Conservation (phyloP, 2,113 vertebrate genomes). For the Thalassoma bifasciatum region DNA sequence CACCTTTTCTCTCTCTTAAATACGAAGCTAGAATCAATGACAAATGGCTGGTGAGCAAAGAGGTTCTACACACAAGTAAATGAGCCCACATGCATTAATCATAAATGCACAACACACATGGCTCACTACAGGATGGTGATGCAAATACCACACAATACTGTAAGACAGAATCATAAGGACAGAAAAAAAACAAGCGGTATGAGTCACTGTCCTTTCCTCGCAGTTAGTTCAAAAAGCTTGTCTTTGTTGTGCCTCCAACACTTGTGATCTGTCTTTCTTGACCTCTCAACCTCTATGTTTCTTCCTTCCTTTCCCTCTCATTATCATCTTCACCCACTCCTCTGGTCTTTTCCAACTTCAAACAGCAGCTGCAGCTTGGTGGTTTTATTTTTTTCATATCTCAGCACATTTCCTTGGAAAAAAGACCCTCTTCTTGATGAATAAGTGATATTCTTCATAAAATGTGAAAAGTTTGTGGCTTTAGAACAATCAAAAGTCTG, state of each 20-base stretch:
- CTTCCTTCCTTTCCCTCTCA: conserved; percentile 3
- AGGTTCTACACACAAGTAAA: conserved; percentile 46
- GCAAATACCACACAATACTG: conserved; percentile 30
- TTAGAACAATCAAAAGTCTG: conserved; percentile 16
- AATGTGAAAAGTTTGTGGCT: conserved; percentile 11
- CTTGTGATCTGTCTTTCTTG: neutral
- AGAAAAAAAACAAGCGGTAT: conserved; percentile 3
- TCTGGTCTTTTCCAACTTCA: conserved; percentile 11
- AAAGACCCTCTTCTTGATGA: conserved; percentile 6
- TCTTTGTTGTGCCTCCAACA: neutral
- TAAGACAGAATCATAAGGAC: neutral
- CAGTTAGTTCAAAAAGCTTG: neutral
- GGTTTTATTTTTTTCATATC: neutral
- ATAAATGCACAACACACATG: conserved; percentile 38
- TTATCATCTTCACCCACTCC: neutral
- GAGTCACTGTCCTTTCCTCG: conserved; percentile 22
- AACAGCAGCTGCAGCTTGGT: conserved; percentile 3
- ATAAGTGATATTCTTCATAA: conserved; percentile 11
- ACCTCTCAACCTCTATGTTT: neutral
- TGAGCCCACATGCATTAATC: conserved; percentile 42
- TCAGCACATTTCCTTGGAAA: conserved; percentile 8
- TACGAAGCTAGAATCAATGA: conserved; percentile 30
- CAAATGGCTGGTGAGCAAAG: conserved; percentile 30
- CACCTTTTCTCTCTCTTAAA: conserved; percentile 2
- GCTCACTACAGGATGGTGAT: conserved; percentile 33